Percentiles rank a stretch among this genome's conserved stretches.
These are phyloP conservation scores for Lutjanus erythropterus DNA, from an alignment of 2,113 vertebrate genomes.

Conservation along the genomic window DNA sequence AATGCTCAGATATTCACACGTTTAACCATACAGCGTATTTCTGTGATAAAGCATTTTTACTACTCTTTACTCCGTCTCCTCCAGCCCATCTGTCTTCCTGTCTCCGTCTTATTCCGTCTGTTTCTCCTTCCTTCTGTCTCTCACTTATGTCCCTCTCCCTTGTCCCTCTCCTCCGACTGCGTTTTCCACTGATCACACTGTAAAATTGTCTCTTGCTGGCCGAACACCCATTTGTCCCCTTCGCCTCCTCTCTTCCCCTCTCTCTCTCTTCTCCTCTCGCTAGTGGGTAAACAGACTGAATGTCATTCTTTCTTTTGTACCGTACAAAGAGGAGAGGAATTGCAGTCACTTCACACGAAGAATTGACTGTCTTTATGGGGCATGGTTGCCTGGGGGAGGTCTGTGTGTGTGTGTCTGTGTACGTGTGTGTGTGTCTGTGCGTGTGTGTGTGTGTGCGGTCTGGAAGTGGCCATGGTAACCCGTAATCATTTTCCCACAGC, in stretches of 20 bases:
- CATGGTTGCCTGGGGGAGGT: conserved; percentile 58
- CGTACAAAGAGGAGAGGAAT: conserved; percentile 65
- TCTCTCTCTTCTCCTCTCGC: conserved; percentile 23
- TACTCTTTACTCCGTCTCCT: neutral
- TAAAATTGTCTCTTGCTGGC: conserved; percentile 39
- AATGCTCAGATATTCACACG: neutral
- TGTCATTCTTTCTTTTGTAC: conserved; percentile 66
- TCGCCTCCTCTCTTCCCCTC: conserved; percentile 37
- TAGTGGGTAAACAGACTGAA: conserved; percentile 61
- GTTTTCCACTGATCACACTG: conserved; percentile 47
- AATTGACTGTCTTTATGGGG: conserved; percentile 72
- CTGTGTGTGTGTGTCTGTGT: conserved; percentile 26
- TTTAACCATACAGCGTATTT: neutral
- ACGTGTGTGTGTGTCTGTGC: conserved; percentile 23
- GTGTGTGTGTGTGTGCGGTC: conserved; percentile 39
- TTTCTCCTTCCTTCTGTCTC: conserved; percentile 9
- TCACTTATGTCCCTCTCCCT: conserved; percentile 19
- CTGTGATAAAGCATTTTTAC: conserved; percentile 1
- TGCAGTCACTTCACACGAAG: conserved; percentile 67
- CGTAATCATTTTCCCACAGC: conserved; percentile 75
- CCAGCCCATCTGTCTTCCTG: neutral
- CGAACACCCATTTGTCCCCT: conserved; percentile 53
- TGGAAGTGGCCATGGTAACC: conserved; percentile 75
- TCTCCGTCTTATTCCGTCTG: neutral
- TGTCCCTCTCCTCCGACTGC: conserved; percentile 37